A percentile compares a stretch with the other conserved stretches of the same genome.
Evolutionary conservation across 2,113 vertebrate genomes (phyloP).

Genomic region (Leptodactylus fuscus): DNA sequence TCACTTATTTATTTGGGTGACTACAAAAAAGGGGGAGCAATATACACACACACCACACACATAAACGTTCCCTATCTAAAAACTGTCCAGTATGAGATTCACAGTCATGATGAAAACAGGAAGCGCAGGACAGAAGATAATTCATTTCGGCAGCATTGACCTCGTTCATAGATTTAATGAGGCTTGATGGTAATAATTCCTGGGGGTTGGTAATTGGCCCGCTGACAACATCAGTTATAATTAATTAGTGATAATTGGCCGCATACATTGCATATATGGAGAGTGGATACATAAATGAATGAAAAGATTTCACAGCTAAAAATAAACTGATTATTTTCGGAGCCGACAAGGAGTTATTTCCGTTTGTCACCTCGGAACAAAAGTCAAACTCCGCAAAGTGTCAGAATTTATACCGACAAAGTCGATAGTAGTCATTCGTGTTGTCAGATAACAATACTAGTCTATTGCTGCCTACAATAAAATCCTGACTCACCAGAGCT

Average conservation of each 20-base stretch:
- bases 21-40: too few relatives aligned
- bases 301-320: not conserved
- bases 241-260: slow-evolving; percentile 41
- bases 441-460: not conserved
- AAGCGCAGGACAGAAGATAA: slow-evolving; percentile 3
- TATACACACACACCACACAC: not conserved
- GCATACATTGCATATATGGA: slow-evolving; percentile 4
- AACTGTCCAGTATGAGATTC: not conserved
- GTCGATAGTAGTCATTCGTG: not conserved
- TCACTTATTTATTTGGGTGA: too few relatives aligned
- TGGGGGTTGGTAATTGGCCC: slow-evolving; percentile 16
- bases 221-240: slow-evolving; percentile 43
- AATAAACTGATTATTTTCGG: slow-evolving; percentile 7
- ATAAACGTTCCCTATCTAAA: not conserved
- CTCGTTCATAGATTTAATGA: slow-evolving; percentile 31
- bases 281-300: slow-evolving; percentile 4
- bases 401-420: not conserved
- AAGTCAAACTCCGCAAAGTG: not conserved
- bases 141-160: slow-evolving; percentile 23
- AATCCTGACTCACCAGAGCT: not conserved
- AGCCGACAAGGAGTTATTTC: not conserved
- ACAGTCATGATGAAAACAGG: not conserved
- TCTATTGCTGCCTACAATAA: not conserved
- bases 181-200: slow-evolving; percentile 36
- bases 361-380: slow-evolving; percentile 9